phyloP scores from a whole-genome alignment of 2,113 vertebrate genomes.

The Catharus bicknelli region DNA sequence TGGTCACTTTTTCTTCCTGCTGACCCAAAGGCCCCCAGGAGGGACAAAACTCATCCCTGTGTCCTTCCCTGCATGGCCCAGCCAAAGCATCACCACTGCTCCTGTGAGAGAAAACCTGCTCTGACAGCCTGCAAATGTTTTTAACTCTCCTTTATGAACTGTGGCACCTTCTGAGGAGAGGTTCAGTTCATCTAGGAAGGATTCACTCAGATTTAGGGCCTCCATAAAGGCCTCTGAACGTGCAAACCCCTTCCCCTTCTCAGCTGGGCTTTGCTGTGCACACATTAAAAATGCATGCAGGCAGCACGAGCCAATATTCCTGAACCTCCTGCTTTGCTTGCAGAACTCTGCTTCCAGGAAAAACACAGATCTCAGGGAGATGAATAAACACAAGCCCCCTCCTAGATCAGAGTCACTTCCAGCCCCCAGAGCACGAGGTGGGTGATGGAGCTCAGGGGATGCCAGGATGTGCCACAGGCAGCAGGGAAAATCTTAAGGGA shows the following conservation, averaged over 20 bases:
- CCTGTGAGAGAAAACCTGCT: neutral
- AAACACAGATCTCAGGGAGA: constrained; percentile 2
- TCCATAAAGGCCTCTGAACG: neutral
- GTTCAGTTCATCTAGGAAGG: neutral
- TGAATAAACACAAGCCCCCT: neutral
- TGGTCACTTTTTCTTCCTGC: neutral
- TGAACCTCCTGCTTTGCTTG: constrained; percentile 36
- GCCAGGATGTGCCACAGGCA: neutral
- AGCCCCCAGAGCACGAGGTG: neutral
- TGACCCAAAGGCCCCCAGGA: neutral
- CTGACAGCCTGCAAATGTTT: neutral
- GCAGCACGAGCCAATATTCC: constrained; percentile 5
- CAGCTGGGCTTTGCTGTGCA: neutral
- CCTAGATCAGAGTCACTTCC: neutral
- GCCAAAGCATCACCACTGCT: neutral
- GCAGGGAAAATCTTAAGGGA: neutral
- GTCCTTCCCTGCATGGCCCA: neutral
- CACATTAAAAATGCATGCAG: constrained; percentile 52
- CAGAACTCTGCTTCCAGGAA: constrained; percentile 44
- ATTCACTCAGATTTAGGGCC: constrained; percentile 2
- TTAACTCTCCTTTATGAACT: neutral
- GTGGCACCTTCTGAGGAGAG: neutral
- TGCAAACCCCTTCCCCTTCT: neutral
- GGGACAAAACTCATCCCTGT: neutral
- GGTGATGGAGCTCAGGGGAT: neutral